Evolutionary conservation across 2,888 invertebrate species (phyloP), one percentile per base, ranked within the genome.

Genomic region (Lasioglossum calceatum): DNA sequence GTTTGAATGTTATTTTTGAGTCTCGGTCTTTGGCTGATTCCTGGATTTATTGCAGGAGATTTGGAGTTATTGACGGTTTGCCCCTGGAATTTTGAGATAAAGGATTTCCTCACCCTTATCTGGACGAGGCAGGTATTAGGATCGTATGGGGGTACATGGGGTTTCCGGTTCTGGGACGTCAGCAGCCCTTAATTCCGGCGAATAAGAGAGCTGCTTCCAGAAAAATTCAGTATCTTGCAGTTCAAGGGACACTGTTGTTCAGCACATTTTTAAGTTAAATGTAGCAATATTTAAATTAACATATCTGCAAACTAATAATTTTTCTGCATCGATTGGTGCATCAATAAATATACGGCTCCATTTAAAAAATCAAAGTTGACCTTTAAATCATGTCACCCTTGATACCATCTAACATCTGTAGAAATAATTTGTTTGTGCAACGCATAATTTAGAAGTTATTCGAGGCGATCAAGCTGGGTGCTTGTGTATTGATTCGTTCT

Each of bases 1-100:
- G 58, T 58, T n/a, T 58, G n/a, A n/a, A 58, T 58, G 58, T 58
- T 58, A 58, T 58, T 58, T 58, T 58, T 58, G 58, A 58, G n/a
- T 58, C n/a, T 12, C n/a, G 58, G 12, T n/a, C 58, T 58, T 58
- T 58, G n/a, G 58, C 64, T 64, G 78, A 58, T 58, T 58, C 58
- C n/a, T n/a, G 58, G 58, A 58, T 58, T 58, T 58, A 58, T 58
- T 58, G 12, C n/a, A 12, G 12, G n/a, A 58, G 58, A 58, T 58
- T 58, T n/a, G 58, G n/a, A 58, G 58, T 58, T 58, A 58, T 58
- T n/a, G 58, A n/a, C n/a, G 58, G n/a, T 58, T 58, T n/a, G 0
- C n/a, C n/a, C 58, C 58, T 58, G 58, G 58, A n/a, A 58, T 58
- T 58, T n/a, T 23, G 58, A 58, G 58, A 58, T 58, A 58, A 58